Evolutionary conservation across 2,113 vertebrate species (phyloP), one percentile per base, ranked within the genome.

Genomic region (Marmota flaviventris): DNA sequence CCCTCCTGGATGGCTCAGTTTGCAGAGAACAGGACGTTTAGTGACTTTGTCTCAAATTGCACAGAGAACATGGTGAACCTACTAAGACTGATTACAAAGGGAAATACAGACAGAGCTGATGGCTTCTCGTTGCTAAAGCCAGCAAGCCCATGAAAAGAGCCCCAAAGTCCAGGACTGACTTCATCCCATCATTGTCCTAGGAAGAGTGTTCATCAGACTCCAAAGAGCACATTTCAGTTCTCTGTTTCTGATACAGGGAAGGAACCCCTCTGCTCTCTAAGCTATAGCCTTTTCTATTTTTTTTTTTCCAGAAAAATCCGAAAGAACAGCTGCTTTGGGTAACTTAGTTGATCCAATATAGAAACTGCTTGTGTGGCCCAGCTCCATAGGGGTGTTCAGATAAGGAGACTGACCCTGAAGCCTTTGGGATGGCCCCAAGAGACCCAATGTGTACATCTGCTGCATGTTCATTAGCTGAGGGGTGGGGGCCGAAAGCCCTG

Each of bases 321-420:
- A 16, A 73, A 32, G 11, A 61, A 22, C 24, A 42, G 58, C 17
- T 37, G 24, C 37, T 58, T 48, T 63, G 73, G 22, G 34, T 96
- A 51, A 53, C 69, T 56, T 17, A 22, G 32, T 17, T 70, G 83
- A 29, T 14, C 58, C 58, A 39, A 45, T 13, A 1, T 22, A 5
- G 45, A 75, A 63, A n/a, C 53, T 77, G 17, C 72, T 20, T 5
- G 5, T 29, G 37, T 20, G 32, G 20, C 39, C 73, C 48, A 6
- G 8, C 48, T 83, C 4, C 0, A 37, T 0, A 8, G 65, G 53
- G 75, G 12, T 3, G 0, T 69, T 58, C 51, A 2, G 85, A 58
- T 48, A 29, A 32, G 34, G 27, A 89, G 79, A 45, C 56, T n/a
- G 67, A 39, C 73, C 37, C 45, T 22, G 53, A 70, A 51, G 48